Conservation (phyloP, 1,140 invertebrate genomes). For the Drosophila lacertosa region DNA sequence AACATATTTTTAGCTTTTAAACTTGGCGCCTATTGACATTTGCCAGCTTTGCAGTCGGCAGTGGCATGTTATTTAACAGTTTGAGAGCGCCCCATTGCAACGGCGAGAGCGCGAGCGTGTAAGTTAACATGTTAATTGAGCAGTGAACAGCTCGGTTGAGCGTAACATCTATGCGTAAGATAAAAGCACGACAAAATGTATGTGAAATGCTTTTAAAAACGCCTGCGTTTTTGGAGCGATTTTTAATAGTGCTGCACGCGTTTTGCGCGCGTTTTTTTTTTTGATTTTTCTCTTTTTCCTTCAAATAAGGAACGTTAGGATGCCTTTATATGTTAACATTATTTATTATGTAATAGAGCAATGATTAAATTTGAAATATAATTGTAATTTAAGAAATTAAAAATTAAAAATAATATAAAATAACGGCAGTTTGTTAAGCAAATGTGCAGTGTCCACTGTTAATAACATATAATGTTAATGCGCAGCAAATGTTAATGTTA, state of each 20-base stretch:
- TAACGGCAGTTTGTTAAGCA: not conserved
- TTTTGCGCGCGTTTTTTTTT: not conserved
- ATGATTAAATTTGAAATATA: too few species aligned
- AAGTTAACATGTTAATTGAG: constrained; percentile 5
- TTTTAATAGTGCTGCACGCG: not conserved
- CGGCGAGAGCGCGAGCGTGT: not conserved
- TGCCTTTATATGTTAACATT: too few species aligned
- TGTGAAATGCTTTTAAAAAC: not conserved
- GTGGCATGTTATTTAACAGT: constrained; percentile 1
- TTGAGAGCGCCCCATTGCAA: not conserved
- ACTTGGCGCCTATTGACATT: not conserved
- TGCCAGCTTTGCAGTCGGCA: not conserved
- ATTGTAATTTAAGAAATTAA: too few species aligned
- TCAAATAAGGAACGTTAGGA: too few species aligned
- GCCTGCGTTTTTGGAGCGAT: not conserved
- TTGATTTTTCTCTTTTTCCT: too few species aligned
- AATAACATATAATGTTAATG: not conserved
- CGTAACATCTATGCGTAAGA: not conserved
- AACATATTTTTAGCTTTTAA: not conserved
- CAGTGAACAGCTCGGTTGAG: constrained; percentile 22
- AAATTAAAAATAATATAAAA: too few species aligned
- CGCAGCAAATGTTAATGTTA: not conserved
- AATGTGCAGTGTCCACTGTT: not conserved
- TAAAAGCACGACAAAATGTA: not conserved
- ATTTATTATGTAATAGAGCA: too few species aligned